Evolutionary conservation across 1,140 invertebrate species (phyloP), one percentile per base, ranked within the genome.

Genomic region (Hyposmocoma kahamanoa): DNA sequence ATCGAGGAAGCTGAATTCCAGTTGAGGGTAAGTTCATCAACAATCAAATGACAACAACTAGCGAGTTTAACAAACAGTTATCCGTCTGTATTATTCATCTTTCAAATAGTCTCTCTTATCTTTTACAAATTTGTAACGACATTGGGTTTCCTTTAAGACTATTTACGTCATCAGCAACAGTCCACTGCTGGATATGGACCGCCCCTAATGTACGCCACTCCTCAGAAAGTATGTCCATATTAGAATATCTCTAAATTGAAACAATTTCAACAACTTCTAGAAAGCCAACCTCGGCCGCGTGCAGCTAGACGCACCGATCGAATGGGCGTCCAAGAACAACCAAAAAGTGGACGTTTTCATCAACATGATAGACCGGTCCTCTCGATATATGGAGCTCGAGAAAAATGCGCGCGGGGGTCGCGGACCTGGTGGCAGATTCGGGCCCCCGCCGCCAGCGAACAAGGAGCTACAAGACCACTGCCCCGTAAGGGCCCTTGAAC

Each of bases 311-410:
- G 79, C 81, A 0, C 81, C 81, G 0, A 80, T 84, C 5, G 55
- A 66, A 41, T 82, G 74, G 73, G 81, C 81, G 1, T 22, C 21
- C 3, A 73, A 73, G 22, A 64, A 26, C 11, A 70, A 78, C 0
- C 49, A 71, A 44, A 72, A 78, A 19, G 70, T 74, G 32, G 81
- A 84, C 43, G 81, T 84, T 17, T 84, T 84, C 59, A 80, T 84
- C 48, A 80, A 83, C 62, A 83, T 84, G 69, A 62, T 84, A 41
- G 81, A 84, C 53, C 73, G 79, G 6, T 59, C 62, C 43, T 72
- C 73, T 1, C 78, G 81, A 15, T 80, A 69, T 58, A 81, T 75
- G 77, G 78, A 82, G 53, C 47, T 84, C 47, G 75, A 79, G 0
- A 1, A 56, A 6, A 42, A 19, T 0, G 60, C 47, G 1, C 71